phyloP scores from a whole-genome alignment of 2,888 invertebrate genomes.

The Phyllotreta cruciferae region DNA sequence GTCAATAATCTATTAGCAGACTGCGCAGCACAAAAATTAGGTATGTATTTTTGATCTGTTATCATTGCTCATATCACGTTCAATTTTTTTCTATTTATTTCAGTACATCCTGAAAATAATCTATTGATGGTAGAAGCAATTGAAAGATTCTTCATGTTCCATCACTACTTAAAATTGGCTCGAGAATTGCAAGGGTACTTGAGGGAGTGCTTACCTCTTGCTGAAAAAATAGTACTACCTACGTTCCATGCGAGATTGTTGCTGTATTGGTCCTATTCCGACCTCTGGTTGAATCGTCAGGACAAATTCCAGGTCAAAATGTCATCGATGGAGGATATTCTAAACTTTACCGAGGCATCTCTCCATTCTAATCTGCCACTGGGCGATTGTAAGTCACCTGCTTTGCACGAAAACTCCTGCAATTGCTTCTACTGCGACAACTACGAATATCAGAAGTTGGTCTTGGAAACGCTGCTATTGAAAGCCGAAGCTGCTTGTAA shows the following conservation, averaged over 20 bases:
- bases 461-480: constrained; percentile 43
- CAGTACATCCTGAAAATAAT: constrained; percentile 35
- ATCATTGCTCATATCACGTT: too few species aligned
- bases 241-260: constrained; percentile 48
- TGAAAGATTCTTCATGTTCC: constrained; percentile 43
- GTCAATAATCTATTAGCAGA: constrained; percentile 32
- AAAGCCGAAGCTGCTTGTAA: constrained; percentile 45
- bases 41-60: too few species aligned
- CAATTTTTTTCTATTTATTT: constrained; percentile 33
- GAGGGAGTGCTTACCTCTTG: constrained; percentile 44
- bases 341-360: constrained; percentile 41
- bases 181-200: constrained; percentile 50
- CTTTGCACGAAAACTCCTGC: constrained; percentile 44
- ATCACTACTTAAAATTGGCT: constrained; percentile 47
- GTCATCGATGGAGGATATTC: constrained; percentile 48
- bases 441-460: constrained; percentile 47
- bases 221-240: constrained; percentile 52
- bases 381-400: constrained; percentile 44
- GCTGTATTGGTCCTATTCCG: constrained; percentile 49
- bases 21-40: too few species aligned
- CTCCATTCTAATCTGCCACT: constrained; percentile 44
- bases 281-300: constrained; percentile 47
- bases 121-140: constrained; percentile 46
- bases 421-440: constrained; percentile 49
- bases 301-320: constrained; percentile 52